Percentiles rank a stretch among this genome's conserved stretches.
phyloP scores from a whole-genome alignment of 2,888 invertebrate species.

The Aphidius colemani region DNA sequence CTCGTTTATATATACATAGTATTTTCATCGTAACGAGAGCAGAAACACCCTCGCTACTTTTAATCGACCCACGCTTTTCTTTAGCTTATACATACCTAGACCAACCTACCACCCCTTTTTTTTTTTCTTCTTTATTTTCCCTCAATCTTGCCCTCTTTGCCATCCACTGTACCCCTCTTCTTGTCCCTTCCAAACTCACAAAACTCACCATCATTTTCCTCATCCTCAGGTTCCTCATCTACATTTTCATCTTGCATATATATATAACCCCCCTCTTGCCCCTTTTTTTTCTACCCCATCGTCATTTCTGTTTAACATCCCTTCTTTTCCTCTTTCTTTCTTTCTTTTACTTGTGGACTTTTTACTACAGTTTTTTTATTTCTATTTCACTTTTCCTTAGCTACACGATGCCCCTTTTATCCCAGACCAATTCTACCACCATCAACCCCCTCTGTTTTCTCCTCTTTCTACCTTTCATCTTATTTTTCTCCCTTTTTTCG shows the following conservation, averaged over 20 bases:
- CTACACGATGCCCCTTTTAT: slow-evolving; percentile 13
- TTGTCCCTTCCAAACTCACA: slow-evolving; percentile 30
- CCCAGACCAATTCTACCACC: too few relatives aligned
- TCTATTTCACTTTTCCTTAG: not conserved
- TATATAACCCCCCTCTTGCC: not conserved
- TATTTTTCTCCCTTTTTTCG: slow-evolving; percentile 10
- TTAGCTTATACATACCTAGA: slow-evolving; percentile 59
- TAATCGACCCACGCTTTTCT: slow-evolving; percentile 61
- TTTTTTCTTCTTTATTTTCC: too few relatives aligned
- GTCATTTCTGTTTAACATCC: not conserved
- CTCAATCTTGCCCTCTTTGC: too few relatives aligned
- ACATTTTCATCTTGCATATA: slow-evolving; percentile 1
- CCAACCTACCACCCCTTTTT: slow-evolving; percentile 40
- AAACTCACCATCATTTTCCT: slow-evolving; percentile 36
- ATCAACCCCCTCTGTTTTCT: too few relatives aligned
- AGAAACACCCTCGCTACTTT: slow-evolving; percentile 62
- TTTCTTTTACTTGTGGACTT: slow-evolving; percentile 15
- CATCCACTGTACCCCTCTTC: slow-evolving; percentile 6
- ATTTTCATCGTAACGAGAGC: slow-evolving; percentile 54
- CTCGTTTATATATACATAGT: too few relatives aligned
- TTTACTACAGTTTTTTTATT: slow-evolving; percentile 24
- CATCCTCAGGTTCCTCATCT: slow-evolving; percentile 38
- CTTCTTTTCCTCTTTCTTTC: slow-evolving; percentile 9
- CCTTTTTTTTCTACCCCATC: not conserved
- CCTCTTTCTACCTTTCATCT: slow-evolving; percentile 7